phyloP scores from a whole-genome alignment of 2,888 invertebrate genomes.

The Tanytarsus gracilentus region DNA sequence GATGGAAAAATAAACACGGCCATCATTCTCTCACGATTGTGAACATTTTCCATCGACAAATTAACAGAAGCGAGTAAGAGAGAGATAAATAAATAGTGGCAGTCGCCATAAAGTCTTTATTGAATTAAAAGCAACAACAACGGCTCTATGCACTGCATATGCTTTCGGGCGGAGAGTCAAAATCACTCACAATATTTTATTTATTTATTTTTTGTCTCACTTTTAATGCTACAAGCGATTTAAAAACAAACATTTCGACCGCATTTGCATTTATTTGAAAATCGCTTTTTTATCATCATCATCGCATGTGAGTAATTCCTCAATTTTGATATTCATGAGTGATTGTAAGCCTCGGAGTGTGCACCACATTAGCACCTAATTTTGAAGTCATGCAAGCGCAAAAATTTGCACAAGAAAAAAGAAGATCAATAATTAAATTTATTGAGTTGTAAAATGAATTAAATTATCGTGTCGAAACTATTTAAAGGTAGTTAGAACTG shows the following conservation, averaged over 20 bases:
- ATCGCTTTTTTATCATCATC: background rate
- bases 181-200: background rate
- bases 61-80: background rate
- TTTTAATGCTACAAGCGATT: conserved; percentile 13
- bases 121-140: conserved; percentile 27
- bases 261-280: conserved; percentile 9
- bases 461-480: no score
- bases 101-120: conserved; percentile 28
- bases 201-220: background rate
- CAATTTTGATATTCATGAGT: background rate
- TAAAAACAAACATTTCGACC: background rate
- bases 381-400: conserved; percentile 7
- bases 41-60: no score
- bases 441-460: no score
- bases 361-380: conserved; percentile 19
- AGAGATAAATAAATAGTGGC: conserved; percentile 18
- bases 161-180: conserved; percentile 7
- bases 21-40: conserved; percentile 21
- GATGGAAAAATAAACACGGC: conserved; percentile 14
- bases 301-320: background rate
- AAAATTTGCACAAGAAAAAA: no score
- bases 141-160: conserved; percentile 14
- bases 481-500: no score
- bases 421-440: no score
- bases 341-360: conserved; percentile 15